Conservation (phyloP, 2,888 invertebrate genomes). For the Leptinotarsa juncta region DNA sequence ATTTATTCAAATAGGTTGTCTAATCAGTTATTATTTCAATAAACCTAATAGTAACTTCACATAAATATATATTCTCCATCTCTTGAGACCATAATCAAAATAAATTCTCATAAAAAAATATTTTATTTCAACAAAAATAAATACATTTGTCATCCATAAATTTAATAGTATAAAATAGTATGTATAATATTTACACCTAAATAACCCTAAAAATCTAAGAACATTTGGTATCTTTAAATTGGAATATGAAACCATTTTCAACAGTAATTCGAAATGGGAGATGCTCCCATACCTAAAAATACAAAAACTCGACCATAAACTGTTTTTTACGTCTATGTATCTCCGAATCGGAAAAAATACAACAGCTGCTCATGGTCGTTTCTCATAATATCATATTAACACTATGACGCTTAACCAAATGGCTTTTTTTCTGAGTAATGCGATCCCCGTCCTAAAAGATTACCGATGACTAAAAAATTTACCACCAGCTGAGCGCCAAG, state of each 20-base stretch:
- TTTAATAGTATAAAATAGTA: slow-evolving; percentile 44
- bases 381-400: slow-evolving; percentile 63
- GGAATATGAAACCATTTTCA: slow-evolving; percentile 47
- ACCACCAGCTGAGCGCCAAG: slow-evolving; percentile 49
- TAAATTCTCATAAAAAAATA: slow-evolving; percentile 46
- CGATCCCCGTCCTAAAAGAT: slow-evolving; percentile 52
- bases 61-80: not conserved
- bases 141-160: slow-evolving; percentile 44
- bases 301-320: slow-evolving; percentile 40
- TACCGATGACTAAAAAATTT: slow-evolving; percentile 53
- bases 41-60: not conserved
- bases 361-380: slow-evolving; percentile 60
- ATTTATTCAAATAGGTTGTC: too few species aligned
- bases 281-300: slow-evolving; percentile 43
- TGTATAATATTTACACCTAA: slow-evolving; percentile 41
- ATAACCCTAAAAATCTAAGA: slow-evolving; percentile 35
- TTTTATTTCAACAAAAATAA: slow-evolving; percentile 56
- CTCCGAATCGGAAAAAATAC: slow-evolving; percentile 45
- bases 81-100: slow-evolving; percentile 22
- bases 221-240: slow-evolving; percentile 41
- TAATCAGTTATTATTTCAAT: not conserved
- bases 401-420: slow-evolving; percentile 48
- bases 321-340: slow-evolving; percentile 43
- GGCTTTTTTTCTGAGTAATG: slow-evolving; percentile 41
- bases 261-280: slow-evolving; percentile 44